Percentiles rank a stretch among this genome's conserved stretches.
Evolutionary conservation across 2,888 invertebrate species (phyloP).

Genomic region (Cerastoderma edule): DNA sequence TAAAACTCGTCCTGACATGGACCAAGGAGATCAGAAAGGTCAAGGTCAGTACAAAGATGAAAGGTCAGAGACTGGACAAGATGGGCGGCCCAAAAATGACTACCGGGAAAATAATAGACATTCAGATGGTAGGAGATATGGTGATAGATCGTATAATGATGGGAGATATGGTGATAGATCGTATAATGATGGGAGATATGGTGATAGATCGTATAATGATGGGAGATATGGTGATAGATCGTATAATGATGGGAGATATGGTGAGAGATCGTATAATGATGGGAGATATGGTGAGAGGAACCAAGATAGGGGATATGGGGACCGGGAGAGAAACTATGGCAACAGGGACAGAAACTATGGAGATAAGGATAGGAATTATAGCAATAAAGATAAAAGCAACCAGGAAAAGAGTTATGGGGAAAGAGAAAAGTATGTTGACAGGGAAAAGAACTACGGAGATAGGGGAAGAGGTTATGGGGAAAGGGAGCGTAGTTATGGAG

Average conservation of each 20-base stretch:
- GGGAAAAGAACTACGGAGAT: neutral
- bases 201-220: slow-evolving; percentile 3
- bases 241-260: slow-evolving; percentile 11
- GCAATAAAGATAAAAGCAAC: slow-evolving; percentile 14
- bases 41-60: slow-evolving; percentile 46
- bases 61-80: slow-evolving; percentile 46
- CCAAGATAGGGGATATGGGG: slow-evolving; percentile 13
- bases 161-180: slow-evolving; percentile 31
- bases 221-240: slow-evolving; percentile 9
- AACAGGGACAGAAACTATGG: slow-evolving; percentile 29
- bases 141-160: slow-evolving; percentile 38
- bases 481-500: slow-evolving; percentile 23
- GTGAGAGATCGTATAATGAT: slow-evolving; percentile 1
- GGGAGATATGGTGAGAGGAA: slow-evolving; percentile 9
- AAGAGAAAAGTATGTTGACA: neutral
- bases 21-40: slow-evolving; percentile 41
- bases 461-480: slow-evolving; percentile 27
- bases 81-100: slow-evolving; percentile 43
- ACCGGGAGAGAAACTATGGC: slow-evolving; percentile 16
- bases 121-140: slow-evolving; percentile 37
- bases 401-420: neutral
- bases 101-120: slow-evolving; percentile 42
- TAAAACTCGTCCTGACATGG: slow-evolving; percentile 49
- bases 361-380: slow-evolving; percentile 18
- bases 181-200: slow-evolving; percentile 18